These are phyloP conservation scores for Noctuana brunneofusca DNA, from an alignment of 2,888 invertebrate genomes.

Conservation along the genomic window DNA sequence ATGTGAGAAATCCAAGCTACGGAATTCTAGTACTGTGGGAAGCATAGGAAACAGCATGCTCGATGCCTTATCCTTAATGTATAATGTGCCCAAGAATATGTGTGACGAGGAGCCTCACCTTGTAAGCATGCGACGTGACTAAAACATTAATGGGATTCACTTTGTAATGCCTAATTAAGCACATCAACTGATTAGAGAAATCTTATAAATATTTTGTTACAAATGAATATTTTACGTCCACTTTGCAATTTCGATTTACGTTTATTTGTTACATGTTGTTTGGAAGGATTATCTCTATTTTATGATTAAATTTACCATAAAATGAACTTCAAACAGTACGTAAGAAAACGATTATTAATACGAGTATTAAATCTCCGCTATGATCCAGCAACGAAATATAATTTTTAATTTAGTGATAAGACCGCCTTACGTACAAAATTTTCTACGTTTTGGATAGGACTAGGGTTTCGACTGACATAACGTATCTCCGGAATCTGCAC, in stretches of 20 bases:
- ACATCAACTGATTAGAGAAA: constrained; percentile 37
- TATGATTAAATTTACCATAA: too few relatives aligned
- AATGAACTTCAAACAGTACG: too few relatives aligned
- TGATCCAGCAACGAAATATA: too few relatives aligned
- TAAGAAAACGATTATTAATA: too few relatives aligned
- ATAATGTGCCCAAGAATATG: constrained; percentile 32
- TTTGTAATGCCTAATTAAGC: constrained; percentile 35
- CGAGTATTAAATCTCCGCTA: too few relatives aligned
- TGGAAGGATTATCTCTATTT: too few relatives aligned
- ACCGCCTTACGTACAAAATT: too few relatives aligned
- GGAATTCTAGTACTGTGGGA: constrained; percentile 23
- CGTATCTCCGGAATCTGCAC: too few relatives aligned
- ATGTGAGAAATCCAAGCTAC: constrained; percentile 4
- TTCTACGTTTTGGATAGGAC: too few relatives aligned
- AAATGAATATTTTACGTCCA: constrained; percentile 8
- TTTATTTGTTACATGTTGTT: too few relatives aligned
- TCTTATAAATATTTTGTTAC: constrained; percentile 31
- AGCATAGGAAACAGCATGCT: constrained; percentile 17
- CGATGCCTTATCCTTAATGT: constrained; percentile 19
- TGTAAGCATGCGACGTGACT: constrained; percentile 36
- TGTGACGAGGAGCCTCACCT: constrained; percentile 30
- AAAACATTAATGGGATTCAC: constrained; percentile 35
- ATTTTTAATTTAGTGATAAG: too few relatives aligned
- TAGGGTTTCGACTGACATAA: too few relatives aligned
- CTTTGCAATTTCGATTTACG: not conserved